These are phyloP conservation scores for Acronicta alni DNA, from an alignment of 2,888 invertebrate species.

Conservation along the genomic window DNA sequence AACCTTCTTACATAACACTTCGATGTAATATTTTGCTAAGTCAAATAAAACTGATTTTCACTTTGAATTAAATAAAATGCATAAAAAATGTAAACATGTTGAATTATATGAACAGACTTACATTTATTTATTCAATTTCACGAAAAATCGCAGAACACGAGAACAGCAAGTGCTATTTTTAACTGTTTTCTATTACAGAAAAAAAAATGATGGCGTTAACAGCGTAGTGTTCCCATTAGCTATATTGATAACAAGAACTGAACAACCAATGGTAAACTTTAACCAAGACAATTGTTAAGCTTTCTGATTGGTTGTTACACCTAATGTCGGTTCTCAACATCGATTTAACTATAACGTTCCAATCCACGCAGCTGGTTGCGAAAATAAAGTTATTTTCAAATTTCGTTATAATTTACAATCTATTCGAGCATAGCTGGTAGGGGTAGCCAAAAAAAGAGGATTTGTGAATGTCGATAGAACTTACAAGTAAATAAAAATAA, in stretches of 20 bases:
- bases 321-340: constrained; percentile 25
- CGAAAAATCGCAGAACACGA: constrained; percentile 39
- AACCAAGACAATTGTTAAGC: not conserved
- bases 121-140: constrained; percentile 51
- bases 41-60: not conserved
- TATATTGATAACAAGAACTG: rapidly evolving
- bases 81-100: not conserved
- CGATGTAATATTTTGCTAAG: constrained; percentile 7
- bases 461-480: too few species aligned
- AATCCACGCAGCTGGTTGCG: not conserved
- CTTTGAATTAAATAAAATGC: not conserved
- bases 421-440: too few species aligned
- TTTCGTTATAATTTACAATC: too few species aligned
- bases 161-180: constrained; percentile 57
- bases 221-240: constrained; percentile 28
- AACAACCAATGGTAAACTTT: constrained; percentile 35
- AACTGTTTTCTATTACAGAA: constrained; percentile 39
- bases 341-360: constrained; percentile 16
- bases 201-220: not conserved
- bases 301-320: constrained; percentile 12
- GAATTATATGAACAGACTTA: constrained; percentile 50
- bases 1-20: constrained; percentile 63
- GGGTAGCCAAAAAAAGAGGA: too few species aligned
- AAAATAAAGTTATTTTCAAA: not conserved
- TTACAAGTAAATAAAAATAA: too few species aligned